Evolutionary conservation across 2,888 invertebrate genomes (phyloP).

Genomic region (Nudaria mundana): DNA sequence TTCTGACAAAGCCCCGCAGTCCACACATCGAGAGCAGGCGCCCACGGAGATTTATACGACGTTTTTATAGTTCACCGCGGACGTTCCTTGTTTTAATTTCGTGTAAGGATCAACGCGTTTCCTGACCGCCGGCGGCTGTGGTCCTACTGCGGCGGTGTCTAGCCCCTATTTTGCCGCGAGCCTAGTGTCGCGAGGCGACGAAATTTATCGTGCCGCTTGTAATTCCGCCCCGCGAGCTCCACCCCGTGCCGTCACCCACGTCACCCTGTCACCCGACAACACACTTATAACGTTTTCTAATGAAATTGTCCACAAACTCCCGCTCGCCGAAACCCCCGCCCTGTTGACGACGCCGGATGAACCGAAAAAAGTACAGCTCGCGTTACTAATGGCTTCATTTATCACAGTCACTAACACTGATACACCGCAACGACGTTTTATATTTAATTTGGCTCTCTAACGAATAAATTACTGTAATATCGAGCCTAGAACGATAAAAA

Average conservation of each 20-base stretch:
- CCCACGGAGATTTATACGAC: slow-evolving; percentile 65
- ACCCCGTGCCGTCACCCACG: slow-evolving; percentile 50
- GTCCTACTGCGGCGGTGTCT: slow-evolving; percentile 33
- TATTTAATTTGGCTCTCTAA: slow-evolving; percentile 78
- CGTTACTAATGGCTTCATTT: slow-evolving; percentile 81
- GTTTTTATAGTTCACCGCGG: slow-evolving; percentile 70
- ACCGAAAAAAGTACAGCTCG: slow-evolving; percentile 80
- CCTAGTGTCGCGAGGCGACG: slow-evolving; percentile 70
- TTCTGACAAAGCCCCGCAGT: slow-evolving; percentile 60
- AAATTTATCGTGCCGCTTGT: slow-evolving; percentile 79
- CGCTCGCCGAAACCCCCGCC: slow-evolving; percentile 69
- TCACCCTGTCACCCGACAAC: slow-evolving; percentile 71
- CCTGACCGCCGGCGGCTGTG: slow-evolving; percentile 35
- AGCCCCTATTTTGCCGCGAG: slow-evolving; percentile 61
- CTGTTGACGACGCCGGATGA: slow-evolving; percentile 75
- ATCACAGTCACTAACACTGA: slow-evolving; percentile 81
- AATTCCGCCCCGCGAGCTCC: slow-evolving; percentile 63
- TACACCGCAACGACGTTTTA: slow-evolving; percentile 80
- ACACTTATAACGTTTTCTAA: slow-evolving; percentile 80
- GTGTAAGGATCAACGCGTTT: slow-evolving; percentile 59
- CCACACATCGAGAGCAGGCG: slow-evolving; percentile 57
- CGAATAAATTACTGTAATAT: slow-evolving; percentile 78
- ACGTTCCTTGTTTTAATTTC: slow-evolving; percentile 76
- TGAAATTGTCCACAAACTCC: slow-evolving; percentile 79
- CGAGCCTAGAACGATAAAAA: slow-evolving; percentile 69